Evolutionary conservation across 1,140 invertebrate species (phyloP), one percentile per base, ranked within the genome.

Genomic region (Glomeris maerens): DNA sequence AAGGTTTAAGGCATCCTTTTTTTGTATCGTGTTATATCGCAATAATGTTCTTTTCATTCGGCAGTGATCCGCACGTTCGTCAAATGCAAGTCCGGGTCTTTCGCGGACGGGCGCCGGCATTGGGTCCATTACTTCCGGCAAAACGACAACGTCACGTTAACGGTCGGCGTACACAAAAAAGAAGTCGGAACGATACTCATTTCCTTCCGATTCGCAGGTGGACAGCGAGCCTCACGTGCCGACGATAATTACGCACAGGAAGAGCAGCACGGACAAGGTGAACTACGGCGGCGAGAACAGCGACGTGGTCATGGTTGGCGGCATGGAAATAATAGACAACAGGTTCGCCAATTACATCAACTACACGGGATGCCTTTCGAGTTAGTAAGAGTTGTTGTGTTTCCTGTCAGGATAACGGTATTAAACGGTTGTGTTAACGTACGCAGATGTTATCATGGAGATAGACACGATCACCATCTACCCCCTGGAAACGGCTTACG

Each of bases 361-460:
- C 56, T 91, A 88, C 64, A 85, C 81, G 55, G 86, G 87, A 27
- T 92, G 87, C 61, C 69, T 91, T 45, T 89, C 86, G 54, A 91
- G 86, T 91, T 36, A 36, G 31, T 36, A 36, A 36, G 17, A 22
- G 14, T 10, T 47, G 25, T 47, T 28, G 4, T 47, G 23, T 46
- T 17, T 25, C n/a, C 14, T 7, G 29, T 28, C 31, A 44, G 27
- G 38, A 17, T 47, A 29, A 20, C 14, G 21, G 27, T 41, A 36
- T 36, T 52, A 20, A 20, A 21, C 27, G 17, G 27, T 17, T 54
- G 2, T 39, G 41, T 47, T 55, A n/a, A n/a, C n/a, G n/a, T n/a
- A n/a, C n/a, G 0, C 23, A 64, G 60, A 64, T 53, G 58, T 61
- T 4, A 51, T 60, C 21, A 54, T 63, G 25, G 52, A 57, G 44